These are phyloP conservation scores for Sakesphorus luctuosus DNA, from an alignment of 2,113 vertebrate genomes.

Conservation along the genomic window DNA sequence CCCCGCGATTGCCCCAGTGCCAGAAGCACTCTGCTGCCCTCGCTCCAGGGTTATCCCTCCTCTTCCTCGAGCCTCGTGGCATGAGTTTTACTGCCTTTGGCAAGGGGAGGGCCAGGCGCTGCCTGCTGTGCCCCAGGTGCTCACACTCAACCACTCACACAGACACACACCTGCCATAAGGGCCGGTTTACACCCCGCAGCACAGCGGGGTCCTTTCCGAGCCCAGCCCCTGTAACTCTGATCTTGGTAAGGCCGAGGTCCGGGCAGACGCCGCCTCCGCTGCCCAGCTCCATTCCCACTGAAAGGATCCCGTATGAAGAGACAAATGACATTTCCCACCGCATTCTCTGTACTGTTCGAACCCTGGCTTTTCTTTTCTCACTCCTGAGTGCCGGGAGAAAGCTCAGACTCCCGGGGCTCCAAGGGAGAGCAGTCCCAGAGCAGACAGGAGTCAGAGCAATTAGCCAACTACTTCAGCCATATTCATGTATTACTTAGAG, in stretches of 20 bases:
- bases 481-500: background rate
- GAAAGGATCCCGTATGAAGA: too few relatives aligned
- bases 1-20: accelerated
- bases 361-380: background rate
- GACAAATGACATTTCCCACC: background rate
- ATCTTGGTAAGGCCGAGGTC: accelerated
- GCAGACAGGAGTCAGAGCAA: background rate
- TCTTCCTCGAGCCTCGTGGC: background rate
- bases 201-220: background rate
- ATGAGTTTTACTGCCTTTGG: background rate
- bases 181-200: background rate
- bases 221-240: background rate
- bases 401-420: background rate
- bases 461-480: background rate
- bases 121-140: background rate
- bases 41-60: background rate
- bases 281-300: accelerated
- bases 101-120: background rate
- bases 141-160: background rate
- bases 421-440: background rate
- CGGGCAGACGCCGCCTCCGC: background rate
- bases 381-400: background rate
- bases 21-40: background rate
- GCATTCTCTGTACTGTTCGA: accelerated
- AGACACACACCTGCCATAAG: too few relatives aligned